Base-by-base conservation (phyloP, 64 coral and sea anemone genomes). In the Hydrozoanthus tunicans region DNA sequence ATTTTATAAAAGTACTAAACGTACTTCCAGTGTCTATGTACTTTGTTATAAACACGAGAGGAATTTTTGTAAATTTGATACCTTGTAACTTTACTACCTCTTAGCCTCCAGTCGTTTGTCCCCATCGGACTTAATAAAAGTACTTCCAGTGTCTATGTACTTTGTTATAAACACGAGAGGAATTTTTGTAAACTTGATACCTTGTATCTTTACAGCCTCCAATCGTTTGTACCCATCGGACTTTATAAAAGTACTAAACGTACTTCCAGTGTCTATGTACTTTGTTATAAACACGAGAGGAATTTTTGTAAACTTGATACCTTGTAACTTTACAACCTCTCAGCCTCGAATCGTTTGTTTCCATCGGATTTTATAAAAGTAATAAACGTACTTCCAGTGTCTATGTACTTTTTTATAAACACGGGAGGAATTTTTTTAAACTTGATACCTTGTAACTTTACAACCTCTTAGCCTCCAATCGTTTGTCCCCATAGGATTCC, bases 401-500 rank as follows among this genome's bases (percentile, higher is more conserved):
- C 32, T 2, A 43, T 43, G 32, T 43, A 43, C 32, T 43, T 43
- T 43, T 0, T 43, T 43, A 43, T 43, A 43, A 43, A 43, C 32
- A 43, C 32, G 32, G 2, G 32, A 43, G 32, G 32, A 43, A 43
- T 43, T 43, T 43, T 25, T 2, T 26, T 13, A 8, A 5, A 5
- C 5, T 6, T 27, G 53, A 56, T 7, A 86, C 83, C 83, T 73
- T 73, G 67, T 86, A 54, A 86, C 83, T 12, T 72, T 58, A 72
- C 83, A 86, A 5, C 73, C 9, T 10, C 52, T 5, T 0, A 86
- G 3, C 17, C 83, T 86, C 83, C 83, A 86, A 54, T 86, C 83
- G 55, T 86, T 86, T 26, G 83, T 86, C 8, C 83, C 83, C 53
- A 57, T 70, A 3, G 83, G 83, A 32, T 86, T 86, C 83, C 83